Conservation (phyloP, 2,113 vertebrate genomes). For the Tympanuchus pallidicinctus region DNA sequence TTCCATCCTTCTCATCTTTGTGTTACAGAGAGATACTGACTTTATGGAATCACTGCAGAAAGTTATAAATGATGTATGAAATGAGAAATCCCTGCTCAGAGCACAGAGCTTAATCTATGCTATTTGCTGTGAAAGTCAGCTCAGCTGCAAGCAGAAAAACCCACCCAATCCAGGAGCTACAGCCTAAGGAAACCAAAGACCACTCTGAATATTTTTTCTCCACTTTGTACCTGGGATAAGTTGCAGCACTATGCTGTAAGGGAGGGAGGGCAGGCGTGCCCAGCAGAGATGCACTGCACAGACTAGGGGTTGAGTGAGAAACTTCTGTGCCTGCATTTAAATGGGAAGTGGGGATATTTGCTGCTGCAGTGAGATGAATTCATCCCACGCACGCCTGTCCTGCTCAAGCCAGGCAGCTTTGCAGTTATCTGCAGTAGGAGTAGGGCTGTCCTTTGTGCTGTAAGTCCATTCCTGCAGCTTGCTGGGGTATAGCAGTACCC, state of each 20-base stretch:
- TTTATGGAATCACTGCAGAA: constrained; percentile 68
- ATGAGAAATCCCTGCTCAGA: constrained; percentile 70
- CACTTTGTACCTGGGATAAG: neutral
- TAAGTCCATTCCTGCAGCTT: neutral
- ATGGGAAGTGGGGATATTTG: neutral
- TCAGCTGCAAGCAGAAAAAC: constrained; percentile 42
- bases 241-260: neutral
- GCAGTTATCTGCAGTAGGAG: neutral
- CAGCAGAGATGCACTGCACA: neutral
- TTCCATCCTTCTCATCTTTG: constrained; percentile 68
- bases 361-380: neutral
- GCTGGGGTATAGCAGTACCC: neutral
- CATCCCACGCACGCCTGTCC: neutral
- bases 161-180: constrained; percentile 38
- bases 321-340: neutral
- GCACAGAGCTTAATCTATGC: constrained; percentile 60
- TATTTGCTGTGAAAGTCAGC: constrained; percentile 63
- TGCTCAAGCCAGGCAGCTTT: neutral
- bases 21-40: constrained; percentile 64
- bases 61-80: constrained; percentile 76
- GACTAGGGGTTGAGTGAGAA: neutral
- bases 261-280: neutral
- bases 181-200: constrained; percentile 37
- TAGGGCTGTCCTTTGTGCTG: neutral
- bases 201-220: neutral